Conservation (phyloP, 2,888 invertebrate species). For the Tiliacea citrago region DNA sequence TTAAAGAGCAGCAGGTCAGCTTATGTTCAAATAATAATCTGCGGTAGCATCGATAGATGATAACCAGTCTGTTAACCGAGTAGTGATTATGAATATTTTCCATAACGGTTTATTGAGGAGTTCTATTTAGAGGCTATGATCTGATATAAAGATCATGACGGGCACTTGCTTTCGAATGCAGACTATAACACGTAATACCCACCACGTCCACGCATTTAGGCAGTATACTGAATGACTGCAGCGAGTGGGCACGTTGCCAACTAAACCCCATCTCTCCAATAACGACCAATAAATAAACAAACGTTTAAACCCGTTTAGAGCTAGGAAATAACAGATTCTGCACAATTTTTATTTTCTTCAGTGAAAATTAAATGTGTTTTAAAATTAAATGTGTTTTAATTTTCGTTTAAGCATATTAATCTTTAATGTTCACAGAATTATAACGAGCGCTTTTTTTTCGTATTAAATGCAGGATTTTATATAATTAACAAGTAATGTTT, state of each 20-base stretch:
- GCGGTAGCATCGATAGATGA: not conserved
- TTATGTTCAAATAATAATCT: not conserved
- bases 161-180: slow-evolving; percentile 6
- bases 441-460: not conserved
- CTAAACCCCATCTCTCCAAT: slow-evolving; percentile 48
- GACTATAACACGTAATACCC: slow-evolving; percentile 31
- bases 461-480: too few relatives aligned
- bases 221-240: slow-evolving; percentile 41
- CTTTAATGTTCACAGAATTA: not conserved
- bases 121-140: not conserved
- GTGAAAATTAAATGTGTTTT: not conserved
- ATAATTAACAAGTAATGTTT: not conserved
- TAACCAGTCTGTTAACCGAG: too few relatives aligned
- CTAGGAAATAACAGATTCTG: slow-evolving; percentile 19
- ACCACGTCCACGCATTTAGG: slow-evolving; percentile 33
- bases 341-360: not conserved
- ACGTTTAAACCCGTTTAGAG: slow-evolving; percentile 36
- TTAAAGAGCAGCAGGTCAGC: not conserved
- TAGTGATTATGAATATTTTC: too few relatives aligned
- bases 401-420: not conserved
- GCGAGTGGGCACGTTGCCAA: slow-evolving; percentile 50
- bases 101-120: not conserved
- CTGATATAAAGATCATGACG: slow-evolving; percentile 5
- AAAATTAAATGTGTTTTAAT: not conserved
- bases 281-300: slow-evolving; percentile 59